Evolutionary conservation across 1,140 invertebrate species (phyloP).

Genomic region (Cotesia typhae): DNA sequence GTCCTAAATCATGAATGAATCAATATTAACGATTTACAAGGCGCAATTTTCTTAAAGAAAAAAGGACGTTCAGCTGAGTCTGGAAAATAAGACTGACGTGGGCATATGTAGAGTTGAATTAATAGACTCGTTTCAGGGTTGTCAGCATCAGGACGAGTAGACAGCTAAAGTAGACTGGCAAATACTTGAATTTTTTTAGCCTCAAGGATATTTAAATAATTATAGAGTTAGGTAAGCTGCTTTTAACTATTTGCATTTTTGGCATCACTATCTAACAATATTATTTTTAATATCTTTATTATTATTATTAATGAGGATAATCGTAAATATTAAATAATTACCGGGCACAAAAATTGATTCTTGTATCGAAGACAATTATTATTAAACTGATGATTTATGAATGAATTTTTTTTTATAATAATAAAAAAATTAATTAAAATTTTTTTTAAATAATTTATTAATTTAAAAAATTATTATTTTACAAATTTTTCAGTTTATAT

Average conservation of each 20-base stretch:
- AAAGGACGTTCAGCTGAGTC: not conserved
- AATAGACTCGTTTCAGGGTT: slow-evolving; percentile 27
- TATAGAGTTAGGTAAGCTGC: not conserved
- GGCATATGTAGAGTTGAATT: slow-evolving; percentile 18
- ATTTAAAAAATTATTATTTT: too few species aligned
- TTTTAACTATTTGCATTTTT: slow-evolving; percentile 14
- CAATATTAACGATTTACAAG: not conserved
- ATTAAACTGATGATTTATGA: too few species aligned
- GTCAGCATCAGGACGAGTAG: not conserved
- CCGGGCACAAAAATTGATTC: too few species aligned
- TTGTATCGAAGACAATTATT: too few species aligned
- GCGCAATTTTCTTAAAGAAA: slow-evolving; percentile 5
- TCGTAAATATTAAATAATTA: not conserved
- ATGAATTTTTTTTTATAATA: too few species aligned
- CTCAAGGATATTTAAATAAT: slow-evolving; percentile 24
- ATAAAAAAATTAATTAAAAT: too few species aligned
- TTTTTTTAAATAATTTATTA: too few species aligned
- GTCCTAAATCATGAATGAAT: too few species aligned
- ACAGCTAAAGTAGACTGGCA: not conserved
- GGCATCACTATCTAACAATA: not conserved
- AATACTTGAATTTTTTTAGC: not conserved
- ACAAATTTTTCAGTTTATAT: too few species aligned
- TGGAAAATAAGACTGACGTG: slow-evolving; percentile 15
- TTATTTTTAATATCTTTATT: not conserved
- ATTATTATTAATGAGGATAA: not conserved